Conservation (phyloP, 2,113 vertebrate genomes). For the Tenebrosternarchus preto region DNA sequence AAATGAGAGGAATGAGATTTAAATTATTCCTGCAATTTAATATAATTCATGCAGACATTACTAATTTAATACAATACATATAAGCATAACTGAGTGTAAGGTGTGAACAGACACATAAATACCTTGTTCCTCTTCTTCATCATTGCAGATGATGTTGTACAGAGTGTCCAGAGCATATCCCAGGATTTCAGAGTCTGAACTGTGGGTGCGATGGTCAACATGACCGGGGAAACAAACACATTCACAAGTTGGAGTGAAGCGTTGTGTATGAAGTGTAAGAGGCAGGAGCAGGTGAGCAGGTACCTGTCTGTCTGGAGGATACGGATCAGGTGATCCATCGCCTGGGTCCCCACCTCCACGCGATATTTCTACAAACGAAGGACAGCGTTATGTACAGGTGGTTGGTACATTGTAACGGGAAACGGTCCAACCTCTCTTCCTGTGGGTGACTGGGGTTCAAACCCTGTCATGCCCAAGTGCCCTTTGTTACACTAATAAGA, state of each 20-base stretch:
- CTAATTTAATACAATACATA: not conserved
- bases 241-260: not conserved
- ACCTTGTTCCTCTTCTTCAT: slow-evolving; percentile 96
- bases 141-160: slow-evolving; percentile 94
- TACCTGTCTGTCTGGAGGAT: slow-evolving; percentile 96
- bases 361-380: slow-evolving; percentile 85
- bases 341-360: slow-evolving; percentile 91
- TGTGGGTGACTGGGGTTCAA: no score
- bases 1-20: no score
- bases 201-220: slow-evolving; percentile 43
- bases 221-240: not conserved
- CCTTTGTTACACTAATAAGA: no score
- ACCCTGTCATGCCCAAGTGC: no score
- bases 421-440: no score
- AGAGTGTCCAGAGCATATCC: slow-evolving; percentile 97
- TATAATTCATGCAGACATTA: no score
- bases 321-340: slow-evolving; percentile 90
- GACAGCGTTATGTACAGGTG: not conserved
- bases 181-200: slow-evolving; percentile 98
- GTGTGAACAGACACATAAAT: slow-evolving; percentile 40
- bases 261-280: no score
- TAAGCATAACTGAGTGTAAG: not conserved
- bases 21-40: no score
- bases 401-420: no score
- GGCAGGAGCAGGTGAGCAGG: no score